Base-by-base conservation (phyloP, 2,888 invertebrate species). In the Lypha dubia region DNA sequence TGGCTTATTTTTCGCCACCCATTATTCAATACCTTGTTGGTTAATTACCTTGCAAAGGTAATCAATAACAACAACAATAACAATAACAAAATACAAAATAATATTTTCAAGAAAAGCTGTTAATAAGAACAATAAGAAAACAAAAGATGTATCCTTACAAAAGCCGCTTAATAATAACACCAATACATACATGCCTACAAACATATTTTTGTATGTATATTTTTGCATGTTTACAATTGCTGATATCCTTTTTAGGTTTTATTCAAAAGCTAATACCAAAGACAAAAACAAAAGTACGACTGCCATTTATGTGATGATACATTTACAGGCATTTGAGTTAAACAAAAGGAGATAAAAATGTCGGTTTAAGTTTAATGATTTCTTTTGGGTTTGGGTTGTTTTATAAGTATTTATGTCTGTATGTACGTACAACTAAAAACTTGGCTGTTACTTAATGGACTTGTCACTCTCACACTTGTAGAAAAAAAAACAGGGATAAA, bases 401-500 rank as follows among this genome's bases (percentile, higher is more conserved):
- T 22, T 60, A 24, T 32, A 44, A 67, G 65, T 38, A 41, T 17
- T 35, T 28, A n/a, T n/a, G n/a, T n/a, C 5, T 28, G 28, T 28
- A 4, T 28, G 5, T 2, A 28, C 2, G 28, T 5, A 41, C n/a
- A 15, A 60, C 67, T 60, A 24, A 86, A 81, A 67, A 60, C 67
- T 79, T 85, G 86, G 84, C 79, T 86, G 76, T 80, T 75, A 83
- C 24, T 68, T 80, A 81, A 81, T 75, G 75, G 81, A 75, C 83
- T 73, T 71, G 60, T 60, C 67, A 41, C 51, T 44, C 79, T 79
- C 65, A 49, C 44, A 71, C 41, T 44, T n/a, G 4, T 22, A 1
- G 11, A 17, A 22, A 63, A 13, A 46, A 41, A 28, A n/a, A 13
- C 28, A 58, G 3, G n/a, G n/a, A n/a, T n/a, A n/a, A n/a, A n/a